Evolutionary conservation across 53 echinoderm and acorn worm species (phyloP), one percentile per base, ranked within the genome.

Genomic region (Patiria pectinifera): DNA sequence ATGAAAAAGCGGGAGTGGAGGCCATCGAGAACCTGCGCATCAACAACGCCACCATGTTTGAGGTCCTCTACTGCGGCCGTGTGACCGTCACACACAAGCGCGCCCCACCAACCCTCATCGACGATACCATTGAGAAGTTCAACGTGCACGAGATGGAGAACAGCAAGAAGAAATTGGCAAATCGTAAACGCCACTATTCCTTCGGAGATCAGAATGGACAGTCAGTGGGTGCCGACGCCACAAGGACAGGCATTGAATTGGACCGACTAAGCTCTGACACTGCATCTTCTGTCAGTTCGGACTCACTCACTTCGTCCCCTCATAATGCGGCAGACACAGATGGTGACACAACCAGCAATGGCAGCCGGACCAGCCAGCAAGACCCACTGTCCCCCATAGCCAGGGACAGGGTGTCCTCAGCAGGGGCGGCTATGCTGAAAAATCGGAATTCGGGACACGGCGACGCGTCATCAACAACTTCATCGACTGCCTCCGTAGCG

Each of bases 41-140:
- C 35, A 93, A 94, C 86, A 97, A 95, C 87, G 91, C 96, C 86
- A 97, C 95, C 69, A 99, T 96, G 94, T 99, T 93, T 82, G 99
- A 99, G 76, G 99, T 99, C 12, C 60, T 99, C 66, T 99, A 99
- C 81, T 95, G 96, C 61, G 99, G 97, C 25, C 87, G 93, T 60
- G 92, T 97, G 18, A 92, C 93, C 6, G 96, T 97, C 89, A 95
- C 94, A 45, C 97, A 99, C 92, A 99, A 96, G 83, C 93, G 97
- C 8, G 97, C 99, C 26, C 97, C 99, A 45, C 98, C 98, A 14
- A 95, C 94, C n/a, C 96, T 99, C 76, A 97, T 99, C 23, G 99
- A 97, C 76, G 99, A 99, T 62, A 92, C 97, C 91, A 96, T 99
- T 26, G 92, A 95, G 76, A 96, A 95, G 66, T 99, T 96, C 49